Base-by-base conservation (phyloP, 2,113 vertebrate species). In the Apodemus sylvaticus region DNA sequence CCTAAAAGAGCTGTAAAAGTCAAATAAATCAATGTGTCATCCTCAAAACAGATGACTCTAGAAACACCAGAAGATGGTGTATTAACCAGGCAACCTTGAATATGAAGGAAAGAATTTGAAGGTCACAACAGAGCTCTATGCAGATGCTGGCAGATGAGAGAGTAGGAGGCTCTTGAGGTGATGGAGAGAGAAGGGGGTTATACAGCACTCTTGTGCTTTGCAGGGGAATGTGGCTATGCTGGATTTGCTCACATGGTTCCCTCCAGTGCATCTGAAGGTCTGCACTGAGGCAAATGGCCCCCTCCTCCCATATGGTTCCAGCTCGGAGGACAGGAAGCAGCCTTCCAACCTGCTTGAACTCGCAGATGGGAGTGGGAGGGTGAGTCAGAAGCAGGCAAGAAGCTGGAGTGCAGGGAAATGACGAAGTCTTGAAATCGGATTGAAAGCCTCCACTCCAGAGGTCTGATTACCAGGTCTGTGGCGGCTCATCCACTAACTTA, bases 311-410 rank as follows among this genome's bases (percentile, higher is more conserved):
- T 64, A 91, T 68, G 70, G 58, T 60, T 77, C 77, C 86, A 89
- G 73, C 8, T 73, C 10, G 66, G 87, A 94, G 95, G 95, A 98
- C 93, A 96, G 96, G 89, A 97, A 98, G 97, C 94, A 96, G 93
- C 74, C 68, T 93, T 79, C 68, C 92, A 70, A 89, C 93, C 48
- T 78, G 89, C 51, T 94, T 39, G 76, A 95, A 85, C 42, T 86
- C 79, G 83, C 95, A 97, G 97, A 96, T 89, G 89, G 81, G 58
- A 91, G 96, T 95, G 77, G 96, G 96, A 97, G 94, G 90, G 62
- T 95, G 85, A 95, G 39, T 96, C 90, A 96, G 92, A 76, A 7
- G 83, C 85, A 86, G 71, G 39, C 9, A 1, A 81, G 64, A 31
- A 81, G 34, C 76, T 39, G 8, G 2, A 36, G 60, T 45, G 62